A percentile compares a stretch with the other conserved stretches of the same genome.
Conservation (phyloP, 2,797 vertebrate genomes). For the Prionace glauca region DNA sequence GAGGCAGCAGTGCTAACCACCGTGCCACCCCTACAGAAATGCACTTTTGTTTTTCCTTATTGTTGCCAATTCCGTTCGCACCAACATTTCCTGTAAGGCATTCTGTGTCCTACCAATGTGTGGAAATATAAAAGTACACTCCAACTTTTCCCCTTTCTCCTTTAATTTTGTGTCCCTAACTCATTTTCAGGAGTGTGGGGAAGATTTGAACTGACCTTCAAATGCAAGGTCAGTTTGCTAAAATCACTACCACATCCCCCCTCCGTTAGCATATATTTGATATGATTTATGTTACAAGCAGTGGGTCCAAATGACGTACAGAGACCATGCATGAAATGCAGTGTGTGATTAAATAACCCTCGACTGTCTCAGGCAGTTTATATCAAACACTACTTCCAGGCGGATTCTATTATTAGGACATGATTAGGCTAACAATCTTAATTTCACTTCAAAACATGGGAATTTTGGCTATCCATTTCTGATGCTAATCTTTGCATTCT, state of each 20-base stretch:
- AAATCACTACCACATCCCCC: not conserved
- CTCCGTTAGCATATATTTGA: not conserved
- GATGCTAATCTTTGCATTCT: not conserved
- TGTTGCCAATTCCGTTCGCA: not conserved
- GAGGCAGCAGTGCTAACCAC: too few relatives aligned
- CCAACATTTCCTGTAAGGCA: not conserved
- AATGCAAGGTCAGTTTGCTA: not conserved
- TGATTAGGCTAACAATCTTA: not conserved
- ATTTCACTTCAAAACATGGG: not conserved
- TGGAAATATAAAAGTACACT: not conserved
- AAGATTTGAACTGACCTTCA: not conserved
- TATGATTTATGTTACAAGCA: not conserved
- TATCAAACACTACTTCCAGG: not conserved
- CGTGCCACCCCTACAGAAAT: not conserved
- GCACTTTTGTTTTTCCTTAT: not conserved
- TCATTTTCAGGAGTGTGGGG: not conserved
- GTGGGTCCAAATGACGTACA: not conserved
- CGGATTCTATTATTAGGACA: not conserved
- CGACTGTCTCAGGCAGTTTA: not conserved
- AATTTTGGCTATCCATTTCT: not conserved
- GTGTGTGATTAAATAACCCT: not conserved
- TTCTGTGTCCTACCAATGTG: too few relatives aligned
- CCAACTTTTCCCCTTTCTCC: not conserved
- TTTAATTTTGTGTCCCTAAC: not conserved
- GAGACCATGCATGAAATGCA: not conserved